Conservation (phyloP, 2,797 vertebrate genomes). For the Sternotherus odoratus region DNA sequence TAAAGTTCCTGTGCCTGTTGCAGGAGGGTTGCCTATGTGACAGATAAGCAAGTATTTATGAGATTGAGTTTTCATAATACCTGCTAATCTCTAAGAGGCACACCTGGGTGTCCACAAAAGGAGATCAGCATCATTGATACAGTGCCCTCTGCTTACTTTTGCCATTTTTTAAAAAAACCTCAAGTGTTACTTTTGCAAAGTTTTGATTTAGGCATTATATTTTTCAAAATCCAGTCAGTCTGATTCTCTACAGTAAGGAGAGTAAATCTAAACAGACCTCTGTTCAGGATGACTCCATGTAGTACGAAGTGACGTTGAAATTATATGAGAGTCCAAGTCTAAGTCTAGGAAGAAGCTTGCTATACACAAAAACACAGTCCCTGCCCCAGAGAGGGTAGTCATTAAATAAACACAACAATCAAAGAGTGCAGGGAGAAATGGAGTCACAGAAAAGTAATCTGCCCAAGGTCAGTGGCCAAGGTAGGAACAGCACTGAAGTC, state of each 20-base stretch:
- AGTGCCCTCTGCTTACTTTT: slow-evolving; percentile 15
- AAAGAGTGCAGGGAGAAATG: background rate
- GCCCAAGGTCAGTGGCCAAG: background rate
- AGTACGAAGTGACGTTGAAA: slow-evolving; percentile 44
- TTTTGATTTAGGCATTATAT: background rate
- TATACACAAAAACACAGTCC: slow-evolving; percentile 23
- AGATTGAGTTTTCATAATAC: background rate
- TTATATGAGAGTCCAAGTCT: slow-evolving; percentile 18
- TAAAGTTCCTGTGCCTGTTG: slow-evolving; percentile 93
- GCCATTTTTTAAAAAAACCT: background rate
- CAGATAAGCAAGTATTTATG: slow-evolving; percentile 7
- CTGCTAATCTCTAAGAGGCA: background rate
- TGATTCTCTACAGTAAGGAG: slow-evolving; percentile 12
- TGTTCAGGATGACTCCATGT: background rate
- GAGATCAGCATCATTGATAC: background rate
- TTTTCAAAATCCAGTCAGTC: slow-evolving; percentile 27
- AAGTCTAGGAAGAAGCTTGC: slow-evolving; percentile 7
- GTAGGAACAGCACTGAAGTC: background rate
- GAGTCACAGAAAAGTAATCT: background rate
- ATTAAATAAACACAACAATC: background rate
- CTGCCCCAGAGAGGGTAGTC: background rate
- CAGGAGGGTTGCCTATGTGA: slow-evolving; percentile 88
- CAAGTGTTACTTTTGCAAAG: background rate
- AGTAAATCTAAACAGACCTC: slow-evolving; percentile 42
- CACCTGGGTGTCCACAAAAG: background rate